Conservation (phyloP, 1,140 invertebrate species). For the Leptinotarsa texana region DNA sequence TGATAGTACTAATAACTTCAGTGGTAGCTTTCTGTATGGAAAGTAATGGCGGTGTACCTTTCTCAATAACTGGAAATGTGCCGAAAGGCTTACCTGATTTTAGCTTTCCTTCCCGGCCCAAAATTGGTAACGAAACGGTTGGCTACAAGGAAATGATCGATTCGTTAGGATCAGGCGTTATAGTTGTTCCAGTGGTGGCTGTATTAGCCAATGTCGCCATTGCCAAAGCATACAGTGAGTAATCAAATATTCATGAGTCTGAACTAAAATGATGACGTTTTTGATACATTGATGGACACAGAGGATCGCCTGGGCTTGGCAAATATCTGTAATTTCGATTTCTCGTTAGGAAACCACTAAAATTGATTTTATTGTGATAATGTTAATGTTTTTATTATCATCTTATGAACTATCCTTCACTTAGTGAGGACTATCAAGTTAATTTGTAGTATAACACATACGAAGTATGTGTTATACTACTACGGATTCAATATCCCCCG, state of each 20-base stretch:
- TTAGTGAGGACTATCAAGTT: too few species aligned
- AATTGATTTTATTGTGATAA: too few species aligned
- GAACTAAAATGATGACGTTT: too few species aligned
- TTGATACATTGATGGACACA: too few species aligned
- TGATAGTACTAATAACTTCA: conserved; percentile 75
- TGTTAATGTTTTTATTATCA: too few species aligned
- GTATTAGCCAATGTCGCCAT: conserved; percentile 86
- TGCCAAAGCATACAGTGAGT: conserved; percentile 82
- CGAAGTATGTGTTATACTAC: too few species aligned
- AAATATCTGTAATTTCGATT: too few species aligned
- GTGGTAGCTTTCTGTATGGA: conserved; percentile 60
- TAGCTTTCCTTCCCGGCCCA: conserved; percentile 61
- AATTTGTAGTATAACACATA: too few species aligned
- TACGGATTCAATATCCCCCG: too few species aligned
- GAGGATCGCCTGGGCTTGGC: too few species aligned
- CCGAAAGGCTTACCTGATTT: conserved; percentile 36
- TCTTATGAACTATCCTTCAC: too few species aligned
- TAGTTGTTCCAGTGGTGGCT: conserved; percentile 78
- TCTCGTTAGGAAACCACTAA: too few species aligned
- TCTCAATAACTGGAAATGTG: conserved; percentile 59
- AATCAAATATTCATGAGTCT: background rate
- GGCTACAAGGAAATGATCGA: conserved; percentile 67
- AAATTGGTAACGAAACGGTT: conserved; percentile 63
- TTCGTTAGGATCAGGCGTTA: conserved; percentile 70
- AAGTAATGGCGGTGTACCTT: conserved; percentile 59